phyloP scores from a whole-genome alignment of 2,113 vertebrate species.

The Cervus canadensis region DNA sequence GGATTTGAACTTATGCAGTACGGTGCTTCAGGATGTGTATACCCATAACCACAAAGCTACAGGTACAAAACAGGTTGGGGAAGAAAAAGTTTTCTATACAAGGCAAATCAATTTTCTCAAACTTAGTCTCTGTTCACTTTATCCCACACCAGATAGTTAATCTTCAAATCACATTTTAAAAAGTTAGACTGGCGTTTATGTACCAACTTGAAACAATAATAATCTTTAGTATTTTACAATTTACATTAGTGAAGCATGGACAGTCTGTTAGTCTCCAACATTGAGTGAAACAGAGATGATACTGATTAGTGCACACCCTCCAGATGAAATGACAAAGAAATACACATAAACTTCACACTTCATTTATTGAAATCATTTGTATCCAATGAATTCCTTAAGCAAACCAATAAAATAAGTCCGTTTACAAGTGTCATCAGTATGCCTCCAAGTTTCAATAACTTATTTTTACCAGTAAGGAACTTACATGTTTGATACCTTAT shows the following conservation, averaged over 20 bases:
- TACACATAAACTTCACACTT: not conserved
- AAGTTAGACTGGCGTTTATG: not conserved
- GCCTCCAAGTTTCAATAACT: not conserved
- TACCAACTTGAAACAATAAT: constrained; percentile 4
- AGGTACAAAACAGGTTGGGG: not conserved
- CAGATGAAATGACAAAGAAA: not conserved
- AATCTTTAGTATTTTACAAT: constrained; percentile 10
- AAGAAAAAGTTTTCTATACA: not conserved
- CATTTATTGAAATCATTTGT: not conserved
- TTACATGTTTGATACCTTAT: not conserved
- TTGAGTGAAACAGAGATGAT: not conserved
- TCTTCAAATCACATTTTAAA: constrained; percentile 31
- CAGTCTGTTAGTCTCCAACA: not conserved
- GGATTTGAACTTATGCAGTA: not conserved
- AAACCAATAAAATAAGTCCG: not conserved
- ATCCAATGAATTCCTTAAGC: not conserved
- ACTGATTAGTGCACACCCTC: not conserved
- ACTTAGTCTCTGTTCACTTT: constrained; percentile 14
- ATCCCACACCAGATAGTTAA: not conserved
- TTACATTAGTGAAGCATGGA: not conserved
- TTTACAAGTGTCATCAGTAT: not conserved
- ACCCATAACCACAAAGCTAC: not conserved
- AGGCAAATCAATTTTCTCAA: not conserved
- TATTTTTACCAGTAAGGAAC: not conserved
- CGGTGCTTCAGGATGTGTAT: not conserved